Percentiles rank a stretch among this genome's conserved stretches.
These are phyloP conservation scores for Neoaliturus tenellus DNA, from an alignment of 2,888 invertebrate genomes.

Conservation along the genomic window DNA sequence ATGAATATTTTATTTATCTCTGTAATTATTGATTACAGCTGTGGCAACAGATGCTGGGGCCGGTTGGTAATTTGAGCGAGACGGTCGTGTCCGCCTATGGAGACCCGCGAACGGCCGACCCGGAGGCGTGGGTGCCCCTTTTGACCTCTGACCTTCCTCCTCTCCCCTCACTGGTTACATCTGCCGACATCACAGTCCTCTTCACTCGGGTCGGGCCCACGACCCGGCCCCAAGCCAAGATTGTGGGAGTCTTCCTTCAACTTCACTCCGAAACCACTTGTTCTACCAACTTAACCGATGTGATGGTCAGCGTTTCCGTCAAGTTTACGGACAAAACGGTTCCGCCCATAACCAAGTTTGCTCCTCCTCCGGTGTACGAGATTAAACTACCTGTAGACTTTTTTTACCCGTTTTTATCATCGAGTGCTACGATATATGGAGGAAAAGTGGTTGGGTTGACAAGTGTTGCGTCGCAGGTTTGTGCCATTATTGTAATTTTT, in stretches of 20 bases:
- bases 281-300: constrained; percentile 62
- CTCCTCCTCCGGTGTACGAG: constrained; percentile 79
- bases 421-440: too few species aligned
- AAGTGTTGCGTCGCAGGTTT: too few species aligned
- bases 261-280: not conserved
- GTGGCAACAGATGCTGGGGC: constrained; percentile 45
- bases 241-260: constrained; percentile 70
- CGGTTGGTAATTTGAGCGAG: not conserved
- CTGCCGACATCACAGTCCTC: constrained; percentile 72
- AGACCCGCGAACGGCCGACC: constrained; percentile 72
- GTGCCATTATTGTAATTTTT: too few species aligned
- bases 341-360: constrained; percentile 74
- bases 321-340: constrained; percentile 74
- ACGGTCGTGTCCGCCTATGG: constrained; percentile 71
- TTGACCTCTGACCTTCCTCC: constrained; percentile 71
- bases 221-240: constrained; percentile 73
- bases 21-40: constrained; percentile 38
- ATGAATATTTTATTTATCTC: not conserved
- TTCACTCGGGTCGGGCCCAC: constrained; percentile 74
- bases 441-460: too few species aligned
- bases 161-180: constrained; percentile 70
- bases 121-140: constrained; percentile 74
- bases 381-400: constrained; percentile 83
- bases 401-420: constrained; percentile 79
- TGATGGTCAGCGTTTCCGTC: constrained; percentile 68